Conservation (phyloP, 2,888 invertebrate species). For the Buathra laborator region DNA sequence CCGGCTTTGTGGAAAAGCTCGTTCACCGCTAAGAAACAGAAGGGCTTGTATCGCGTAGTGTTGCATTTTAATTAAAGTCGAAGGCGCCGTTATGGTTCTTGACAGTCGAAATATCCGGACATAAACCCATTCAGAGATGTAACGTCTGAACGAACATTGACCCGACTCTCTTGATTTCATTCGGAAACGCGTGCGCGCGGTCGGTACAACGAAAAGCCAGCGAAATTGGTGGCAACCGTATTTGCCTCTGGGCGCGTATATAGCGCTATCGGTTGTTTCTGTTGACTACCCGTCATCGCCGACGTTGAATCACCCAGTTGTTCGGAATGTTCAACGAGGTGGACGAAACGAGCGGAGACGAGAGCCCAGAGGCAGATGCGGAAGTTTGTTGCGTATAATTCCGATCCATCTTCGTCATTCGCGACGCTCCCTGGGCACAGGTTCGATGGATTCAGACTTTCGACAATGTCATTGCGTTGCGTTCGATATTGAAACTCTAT, state of each 20-base stretch:
- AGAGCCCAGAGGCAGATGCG: slow-evolving; percentile 34
- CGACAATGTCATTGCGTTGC: slow-evolving; percentile 28
- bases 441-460: slow-evolving; percentile 36
- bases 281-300: slow-evolving; percentile 20
- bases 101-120: neutral
- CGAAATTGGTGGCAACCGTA: neutral
- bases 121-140: neutral
- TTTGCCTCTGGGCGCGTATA: slow-evolving; percentile 11
- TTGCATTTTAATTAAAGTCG: no score
- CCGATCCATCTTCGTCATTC: slow-evolving; percentile 53
- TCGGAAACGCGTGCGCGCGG: slow-evolving; percentile 1
- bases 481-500: neutral
- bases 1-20: slow-evolving; percentile 79
- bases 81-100: no score
- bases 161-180: slow-evolving; percentile 14
- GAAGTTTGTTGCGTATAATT: slow-evolving; percentile 20
- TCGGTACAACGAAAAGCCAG: neutral
- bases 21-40: no score
- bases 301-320: slow-evolving; percentile 29
- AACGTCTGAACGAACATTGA: slow-evolving; percentile 5
- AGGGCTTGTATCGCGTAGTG: no score
- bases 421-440: slow-evolving; percentile 6
- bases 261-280: slow-evolving; percentile 30
- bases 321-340: slow-evolving; percentile 4
- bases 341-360: slow-evolving; percentile 30